phyloP scores from a whole-genome alignment of 2,113 vertebrate species.

The Megalops atlanticus region DNA sequence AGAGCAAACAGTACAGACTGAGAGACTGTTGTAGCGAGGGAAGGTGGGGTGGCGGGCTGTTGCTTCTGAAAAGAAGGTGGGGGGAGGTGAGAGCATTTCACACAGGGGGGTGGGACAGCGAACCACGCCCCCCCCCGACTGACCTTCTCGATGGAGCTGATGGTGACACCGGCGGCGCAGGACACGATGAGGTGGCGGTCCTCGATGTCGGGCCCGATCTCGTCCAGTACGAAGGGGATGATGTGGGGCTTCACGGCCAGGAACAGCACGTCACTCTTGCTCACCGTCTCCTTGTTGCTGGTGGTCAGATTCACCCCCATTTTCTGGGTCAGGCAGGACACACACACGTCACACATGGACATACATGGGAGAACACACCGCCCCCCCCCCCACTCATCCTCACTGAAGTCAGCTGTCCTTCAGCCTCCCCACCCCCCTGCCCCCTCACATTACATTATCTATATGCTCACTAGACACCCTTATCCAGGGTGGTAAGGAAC shows the following conservation, averaged over 20 bases:
- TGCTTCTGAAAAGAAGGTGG: not conserved
- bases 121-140: not conserved
- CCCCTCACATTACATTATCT: too few species aligned
- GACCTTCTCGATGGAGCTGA: constrained; percentile 96
- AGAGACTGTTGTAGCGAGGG: too few species aligned
- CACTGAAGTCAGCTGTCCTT: too few species aligned
- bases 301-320: constrained; percentile 87
- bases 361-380: not conserved
- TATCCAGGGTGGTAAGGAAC: too few species aligned
- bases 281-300: constrained; percentile 92
- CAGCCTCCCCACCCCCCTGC: too few species aligned
- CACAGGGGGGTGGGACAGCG: too few species aligned
- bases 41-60: not conserved
- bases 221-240: constrained; percentile 95
- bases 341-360: not conserved
- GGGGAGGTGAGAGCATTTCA: not conserved
- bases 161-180: constrained; percentile 92
- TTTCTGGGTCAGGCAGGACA: constrained; percentile 69
- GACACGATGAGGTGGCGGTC: constrained; percentile 91
- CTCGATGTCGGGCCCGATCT: constrained; percentile 89
- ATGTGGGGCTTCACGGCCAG: constrained; percentile 95
- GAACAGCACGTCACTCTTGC: constrained; percentile 88
- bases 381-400: too few species aligned
- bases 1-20: not conserved
- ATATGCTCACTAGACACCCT: too few species aligned